Conservation (phyloP, 2,888 invertebrate species). For the Mycalesis mineus region DNA sequence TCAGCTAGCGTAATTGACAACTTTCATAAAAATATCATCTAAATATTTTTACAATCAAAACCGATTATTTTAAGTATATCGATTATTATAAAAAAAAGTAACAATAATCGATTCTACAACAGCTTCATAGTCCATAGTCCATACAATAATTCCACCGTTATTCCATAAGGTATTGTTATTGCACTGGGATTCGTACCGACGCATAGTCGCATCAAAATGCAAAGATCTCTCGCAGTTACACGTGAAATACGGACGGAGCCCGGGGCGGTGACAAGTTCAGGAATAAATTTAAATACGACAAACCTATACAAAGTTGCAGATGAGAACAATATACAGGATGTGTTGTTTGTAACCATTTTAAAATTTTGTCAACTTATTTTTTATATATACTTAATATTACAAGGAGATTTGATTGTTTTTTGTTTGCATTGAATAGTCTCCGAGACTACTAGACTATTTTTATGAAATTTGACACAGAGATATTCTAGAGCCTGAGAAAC, state of each 20-base stretch:
- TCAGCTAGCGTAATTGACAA: too few relatives aligned
- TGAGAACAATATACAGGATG: conserved; percentile 10
- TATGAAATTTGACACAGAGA: too few relatives aligned
- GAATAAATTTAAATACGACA: conserved; percentile 28
- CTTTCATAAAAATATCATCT: too few relatives aligned
- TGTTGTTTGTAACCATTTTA: not conserved
- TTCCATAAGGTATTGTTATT: conserved; percentile 5
- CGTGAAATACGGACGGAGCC: conserved; percentile 26
- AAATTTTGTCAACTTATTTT: not conserved
- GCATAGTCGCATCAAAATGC: conserved; percentile 20
- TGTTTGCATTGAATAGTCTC: too few relatives aligned
- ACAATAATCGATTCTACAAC: not conserved
- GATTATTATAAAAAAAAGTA: not conserved
- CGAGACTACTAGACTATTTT: too few relatives aligned
- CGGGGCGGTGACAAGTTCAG: conserved; percentile 25
- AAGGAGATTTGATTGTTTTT: too few relatives aligned
- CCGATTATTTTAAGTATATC: too few relatives aligned
- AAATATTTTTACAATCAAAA: too few relatives aligned
- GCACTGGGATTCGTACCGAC: conserved; percentile 1
- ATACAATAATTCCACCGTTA: conserved; percentile 2
- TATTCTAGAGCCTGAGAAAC: too few relatives aligned
- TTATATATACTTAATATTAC: too few relatives aligned
- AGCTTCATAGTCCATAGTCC: not conserved
- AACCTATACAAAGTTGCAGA: conserved; percentile 14
- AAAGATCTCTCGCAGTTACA: conserved; percentile 20